A percentile compares a stretch with the other conserved stretches of the same genome.
phyloP scores from a whole-genome alignment of 2,797 vertebrate genomes.

The Myotis daubentonii region DNA sequence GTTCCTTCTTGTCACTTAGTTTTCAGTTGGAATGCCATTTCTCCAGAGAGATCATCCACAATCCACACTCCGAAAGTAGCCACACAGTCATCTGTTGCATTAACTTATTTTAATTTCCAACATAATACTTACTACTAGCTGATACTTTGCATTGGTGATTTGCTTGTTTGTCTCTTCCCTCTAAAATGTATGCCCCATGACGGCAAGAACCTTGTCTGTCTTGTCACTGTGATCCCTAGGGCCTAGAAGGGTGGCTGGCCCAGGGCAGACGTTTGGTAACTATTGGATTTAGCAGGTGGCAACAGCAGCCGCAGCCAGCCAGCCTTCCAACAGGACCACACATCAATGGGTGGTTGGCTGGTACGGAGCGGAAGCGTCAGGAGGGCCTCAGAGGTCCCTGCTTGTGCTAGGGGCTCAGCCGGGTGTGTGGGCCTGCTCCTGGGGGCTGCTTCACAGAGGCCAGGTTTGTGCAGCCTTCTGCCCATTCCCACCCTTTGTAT shows the following conservation, averaged over 20 bases:
- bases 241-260: neutral
- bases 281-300: neutral
- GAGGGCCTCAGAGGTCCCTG: neutral
- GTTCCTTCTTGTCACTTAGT: slow-evolving; percentile 19
- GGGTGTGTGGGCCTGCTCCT: neutral
- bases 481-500: neutral
- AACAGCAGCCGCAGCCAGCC: neutral
- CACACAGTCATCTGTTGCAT: neutral
- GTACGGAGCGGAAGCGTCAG: neutral
- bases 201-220: neutral
- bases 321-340: neutral
- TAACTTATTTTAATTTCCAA: slow-evolving; percentile 24
- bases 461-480: neutral
- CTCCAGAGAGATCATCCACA: neutral
- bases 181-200: neutral
- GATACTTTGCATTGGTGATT: neutral
- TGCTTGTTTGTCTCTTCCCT: neutral
- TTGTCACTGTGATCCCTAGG: neutral
- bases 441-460: neutral
- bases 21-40: neutral
- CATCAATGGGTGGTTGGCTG: neutral
- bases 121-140: neutral
- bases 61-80: neutral
- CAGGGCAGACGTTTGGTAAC: neutral
- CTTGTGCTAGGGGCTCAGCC: neutral